These are phyloP conservation scores for Chitala chitala DNA, from an alignment of 2,113 vertebrate genomes.

Conservation along the genomic window DNA sequence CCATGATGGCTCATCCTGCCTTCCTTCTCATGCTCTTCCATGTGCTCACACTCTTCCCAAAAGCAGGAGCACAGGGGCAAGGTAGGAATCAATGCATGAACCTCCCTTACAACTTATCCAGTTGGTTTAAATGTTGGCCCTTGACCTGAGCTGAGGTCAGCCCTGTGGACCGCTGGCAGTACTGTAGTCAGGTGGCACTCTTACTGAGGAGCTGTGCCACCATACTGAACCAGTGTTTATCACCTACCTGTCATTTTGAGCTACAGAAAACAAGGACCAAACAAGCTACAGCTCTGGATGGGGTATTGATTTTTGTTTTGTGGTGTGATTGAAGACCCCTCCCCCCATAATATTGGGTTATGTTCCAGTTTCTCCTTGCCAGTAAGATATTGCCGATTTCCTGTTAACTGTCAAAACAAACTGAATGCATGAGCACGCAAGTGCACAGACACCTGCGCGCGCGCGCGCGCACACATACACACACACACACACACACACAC, in stretches of 20 bases:
- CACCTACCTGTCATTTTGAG: not conserved
- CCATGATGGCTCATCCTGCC: not conserved
- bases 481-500: too few species aligned
- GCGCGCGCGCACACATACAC: too few species aligned
- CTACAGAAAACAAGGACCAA: not conserved
- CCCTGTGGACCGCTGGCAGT: not conserved
- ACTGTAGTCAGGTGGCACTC: too few species aligned
- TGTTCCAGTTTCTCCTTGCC: not conserved
- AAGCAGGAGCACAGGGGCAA: not conserved
- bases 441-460: not conserved
- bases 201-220: not conserved
- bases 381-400: not conserved
- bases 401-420: not conserved
- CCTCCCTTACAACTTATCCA: not conserved
- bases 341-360: not conserved
- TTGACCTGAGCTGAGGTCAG: not conserved
- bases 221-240: not conserved
- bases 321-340: not conserved
- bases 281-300: not conserved
- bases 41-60: not conserved
- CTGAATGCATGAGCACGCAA: not conserved
- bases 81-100: slow-evolving; percentile 11
- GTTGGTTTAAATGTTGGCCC: not conserved
- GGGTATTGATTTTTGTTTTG: not conserved
- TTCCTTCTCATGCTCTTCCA: not conserved